Percentiles rank a stretch among this genome's conserved stretches.
Evolutionary conservation across 1,140 invertebrate genomes (phyloP).

Genomic region (Bombus confusus): DNA sequence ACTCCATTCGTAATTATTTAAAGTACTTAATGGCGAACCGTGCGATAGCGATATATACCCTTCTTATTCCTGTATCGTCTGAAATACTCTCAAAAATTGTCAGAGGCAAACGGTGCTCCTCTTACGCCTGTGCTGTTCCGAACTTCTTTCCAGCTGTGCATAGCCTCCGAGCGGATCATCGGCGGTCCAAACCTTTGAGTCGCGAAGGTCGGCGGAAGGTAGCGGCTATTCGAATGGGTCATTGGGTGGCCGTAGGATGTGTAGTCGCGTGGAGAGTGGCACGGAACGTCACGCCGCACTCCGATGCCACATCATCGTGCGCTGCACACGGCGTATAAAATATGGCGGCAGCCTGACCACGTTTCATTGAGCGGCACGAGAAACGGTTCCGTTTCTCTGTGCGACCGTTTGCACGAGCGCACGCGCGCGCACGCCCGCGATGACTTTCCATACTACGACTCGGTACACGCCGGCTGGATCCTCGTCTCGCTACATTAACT

Average conservation of each 20-base stretch:
- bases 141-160: neutral
- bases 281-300: slow-evolving; percentile 61
- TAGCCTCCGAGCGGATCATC: slow-evolving; percentile 41
- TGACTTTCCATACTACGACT: slow-evolving; percentile 42
- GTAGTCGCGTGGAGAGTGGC: slow-evolving; percentile 56
- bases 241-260: slow-evolving; percentile 55
- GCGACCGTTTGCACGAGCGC: neutral
- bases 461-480: slow-evolving; percentile 41
- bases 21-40: no score
- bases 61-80: no score
- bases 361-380: slow-evolving; percentile 69
- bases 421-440: neutral
- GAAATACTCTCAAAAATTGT: no score
- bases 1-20: no score
- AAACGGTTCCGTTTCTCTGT: slow-evolving; percentile 60
- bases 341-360: slow-evolving; percentile 62
- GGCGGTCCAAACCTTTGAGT: slow-evolving; percentile 55
- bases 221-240: slow-evolving; percentile 66
- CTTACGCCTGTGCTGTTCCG: no score
- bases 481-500: slow-evolving; percentile 57
- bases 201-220: slow-evolving; percentile 67
- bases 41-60: no score
- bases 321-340: slow-evolving; percentile 66
- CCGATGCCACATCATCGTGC: slow-evolving; percentile 59
- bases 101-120: no score